Evolutionary conservation across 2,113 vertebrate species (phyloP).

Genomic region (Sceloporus tristichus): DNA sequence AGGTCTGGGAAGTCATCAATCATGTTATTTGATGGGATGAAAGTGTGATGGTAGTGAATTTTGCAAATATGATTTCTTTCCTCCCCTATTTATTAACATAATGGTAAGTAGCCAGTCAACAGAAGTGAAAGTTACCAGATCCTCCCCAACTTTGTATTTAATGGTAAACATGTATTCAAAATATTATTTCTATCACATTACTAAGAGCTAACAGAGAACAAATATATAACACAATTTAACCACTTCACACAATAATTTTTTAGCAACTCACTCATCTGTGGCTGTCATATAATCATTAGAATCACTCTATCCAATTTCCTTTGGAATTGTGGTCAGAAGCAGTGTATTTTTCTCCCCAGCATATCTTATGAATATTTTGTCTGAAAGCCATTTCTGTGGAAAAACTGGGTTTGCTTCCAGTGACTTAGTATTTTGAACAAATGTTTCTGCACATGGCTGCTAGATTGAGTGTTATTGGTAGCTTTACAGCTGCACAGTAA

Average conservation of each 20-base stretch:
- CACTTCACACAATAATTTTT: neutral
- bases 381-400: neutral
- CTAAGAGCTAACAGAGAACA: neutral
- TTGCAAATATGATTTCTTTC: no score
- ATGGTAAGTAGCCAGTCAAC: no score
- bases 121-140: no score
- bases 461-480: neutral
- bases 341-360: neutral
- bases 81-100: no score
- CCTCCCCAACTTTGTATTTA: no score
- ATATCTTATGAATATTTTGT: constrained; percentile 2
- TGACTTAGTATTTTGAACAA: neutral
- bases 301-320: neutral
- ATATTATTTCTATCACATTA: neutral
- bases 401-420: neutral
- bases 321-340: constrained; percentile 10
- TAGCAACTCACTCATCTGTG: neutral
- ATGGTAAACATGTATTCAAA: neutral
- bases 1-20: no score
- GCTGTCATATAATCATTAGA: no score
- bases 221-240: neutral
- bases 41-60: no score
- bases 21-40: no score
- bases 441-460: neutral
- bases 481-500: neutral